A percentile compares a stretch with the other conserved stretches of the same genome.
These are phyloP conservation scores for Cyanistes caeruleus DNA, from an alignment of 2,113 vertebrate genomes.

Conservation along the genomic window DNA sequence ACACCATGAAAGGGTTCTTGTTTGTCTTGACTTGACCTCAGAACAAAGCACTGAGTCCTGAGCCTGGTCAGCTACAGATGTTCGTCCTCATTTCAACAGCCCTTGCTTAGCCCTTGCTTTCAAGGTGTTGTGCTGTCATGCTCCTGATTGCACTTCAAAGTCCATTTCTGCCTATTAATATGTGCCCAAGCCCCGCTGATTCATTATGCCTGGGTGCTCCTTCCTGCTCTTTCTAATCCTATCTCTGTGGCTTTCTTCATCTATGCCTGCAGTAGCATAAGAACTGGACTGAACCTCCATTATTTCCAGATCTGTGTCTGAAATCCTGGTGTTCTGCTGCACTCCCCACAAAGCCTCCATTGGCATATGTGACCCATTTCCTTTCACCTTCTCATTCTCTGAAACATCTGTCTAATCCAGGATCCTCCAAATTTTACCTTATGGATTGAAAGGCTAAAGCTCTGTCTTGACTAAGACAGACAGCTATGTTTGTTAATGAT, in stretches of 20 bases:
- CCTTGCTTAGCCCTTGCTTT: background rate
- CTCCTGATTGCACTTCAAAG: background rate
- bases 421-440: background rate
- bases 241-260: background rate
- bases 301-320: background rate
- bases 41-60: background rate
- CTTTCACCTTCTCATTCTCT: background rate
- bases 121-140: background rate
- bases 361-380: fast-evolving
- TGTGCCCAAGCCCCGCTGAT: background rate
- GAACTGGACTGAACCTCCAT: background rate
- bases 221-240: background rate
- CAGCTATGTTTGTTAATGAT: background rate
- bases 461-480: background rate
- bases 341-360: background rate
- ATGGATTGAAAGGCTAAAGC: background rate
- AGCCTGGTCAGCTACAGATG: background rate
- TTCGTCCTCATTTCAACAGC: background rate
- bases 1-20: background rate
- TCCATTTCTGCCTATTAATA: background rate
- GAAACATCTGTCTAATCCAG: background rate
- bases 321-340: background rate
- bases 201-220: background rate
- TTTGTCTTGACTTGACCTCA: background rate
- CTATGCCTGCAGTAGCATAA: background rate